Base-by-base conservation (phyloP, 2,797 vertebrate genomes). In the Crossoptilon crossoptilon region DNA sequence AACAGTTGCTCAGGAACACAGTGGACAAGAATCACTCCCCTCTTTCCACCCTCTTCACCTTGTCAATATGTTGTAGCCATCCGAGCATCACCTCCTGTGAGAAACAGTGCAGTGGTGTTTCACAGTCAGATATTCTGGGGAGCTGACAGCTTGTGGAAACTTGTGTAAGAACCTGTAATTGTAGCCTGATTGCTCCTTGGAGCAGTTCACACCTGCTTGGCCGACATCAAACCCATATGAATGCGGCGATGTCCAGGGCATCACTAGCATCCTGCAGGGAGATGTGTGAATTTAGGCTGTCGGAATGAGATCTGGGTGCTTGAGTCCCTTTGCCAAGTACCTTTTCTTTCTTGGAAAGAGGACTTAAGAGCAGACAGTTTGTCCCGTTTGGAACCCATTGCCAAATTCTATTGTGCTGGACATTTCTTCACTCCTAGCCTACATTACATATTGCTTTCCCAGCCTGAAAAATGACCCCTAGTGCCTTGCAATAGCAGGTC, bases 1-100 rank as follows among this genome's bases (percentile, higher is more conserved):
- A 95, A 84, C 88, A 91, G 86, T 39, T 66, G 81, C 75, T 94
- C 82, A 60, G 87, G 71, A 94, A 79, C 14, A 55, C 67, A 74
- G 89, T 68, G 84, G 93, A 77, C 75, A 72, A 70, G 78, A 94
- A 88, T 72, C 81, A 91, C 82, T 72, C 74, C 76, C 58, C n/a
- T 81, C 66, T 92, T 77, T 60, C 39, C 74, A 87, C 74, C 75
- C 27, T 22, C 49, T 84, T 94, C 84, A 70, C 80, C 55, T 86
- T 71, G 46, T 66, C 41, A 55, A 31, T 41, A 6, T 46, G 43
- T 67, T 4, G n/a, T 69, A 67, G n/a, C n/a, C 44, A 10, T 39
- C 8, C 0, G 1, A 74, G 56, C 13, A n/a, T 4, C 0, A 3
- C 63, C 80, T 58, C 74, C 17, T 67, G 13, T 1, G 0, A 67